These are phyloP conservation scores for Hydraecia micacea DNA, from an alignment of 2,888 invertebrate species.

Conservation along the genomic window DNA sequence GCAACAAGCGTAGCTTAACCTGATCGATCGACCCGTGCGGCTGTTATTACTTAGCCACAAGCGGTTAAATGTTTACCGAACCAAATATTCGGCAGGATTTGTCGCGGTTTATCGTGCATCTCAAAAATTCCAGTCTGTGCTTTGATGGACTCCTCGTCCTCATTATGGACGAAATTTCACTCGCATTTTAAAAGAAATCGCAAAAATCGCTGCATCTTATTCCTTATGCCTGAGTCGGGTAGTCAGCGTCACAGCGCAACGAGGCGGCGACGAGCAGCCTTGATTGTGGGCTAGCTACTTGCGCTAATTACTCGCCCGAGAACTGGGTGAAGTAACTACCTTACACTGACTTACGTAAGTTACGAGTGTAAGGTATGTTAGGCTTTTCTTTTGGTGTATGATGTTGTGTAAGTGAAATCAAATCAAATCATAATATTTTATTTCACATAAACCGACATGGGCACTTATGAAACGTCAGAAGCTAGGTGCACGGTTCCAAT, in stretches of 20 bases:
- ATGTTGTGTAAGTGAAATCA: too few relatives aligned
- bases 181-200: background rate
- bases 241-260: constrained; percentile 48
- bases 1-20: too few relatives aligned
- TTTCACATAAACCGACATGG: too few relatives aligned
- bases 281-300: constrained; percentile 57
- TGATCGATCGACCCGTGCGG: too few relatives aligned
- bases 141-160: background rate
- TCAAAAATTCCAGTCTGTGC: too few relatives aligned
- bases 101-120: too few relatives aligned
- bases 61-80: too few relatives aligned
- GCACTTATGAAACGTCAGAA: too few relatives aligned
- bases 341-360: constrained; percentile 32
- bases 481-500: too few relatives aligned
- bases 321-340: constrained; percentile 55
- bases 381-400: background rate
- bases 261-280: constrained; percentile 52
- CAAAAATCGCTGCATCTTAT: constrained; percentile 9
- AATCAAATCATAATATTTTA: too few relatives aligned
- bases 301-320: constrained; percentile 60
- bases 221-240: constrained; percentile 9
- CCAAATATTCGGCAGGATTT: too few relatives aligned
- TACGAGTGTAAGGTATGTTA: constrained; percentile 22
- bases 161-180: background rate
- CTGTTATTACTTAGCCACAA: too few relatives aligned